Percentiles rank a stretch among this genome's conserved stretches.
These are phyloP conservation scores for Drosophila fungiperda DNA, from an alignment of 2,888 invertebrate species.

Conservation along the genomic window DNA sequence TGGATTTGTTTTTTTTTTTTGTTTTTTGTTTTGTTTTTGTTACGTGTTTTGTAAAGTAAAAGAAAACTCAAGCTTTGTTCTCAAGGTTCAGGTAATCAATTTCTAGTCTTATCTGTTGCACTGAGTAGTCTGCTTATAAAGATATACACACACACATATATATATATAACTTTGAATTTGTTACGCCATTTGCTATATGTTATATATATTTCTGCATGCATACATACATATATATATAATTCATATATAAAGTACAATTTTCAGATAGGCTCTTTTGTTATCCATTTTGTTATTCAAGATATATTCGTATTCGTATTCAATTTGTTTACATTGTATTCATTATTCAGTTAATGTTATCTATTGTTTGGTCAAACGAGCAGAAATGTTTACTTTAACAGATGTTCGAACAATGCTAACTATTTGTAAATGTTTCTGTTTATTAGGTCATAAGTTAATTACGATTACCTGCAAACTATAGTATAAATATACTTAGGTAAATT, in stretches of 20 bases:
- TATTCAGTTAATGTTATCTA: slow-evolving; percentile 7
- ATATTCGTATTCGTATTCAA: slow-evolving; percentile 6
- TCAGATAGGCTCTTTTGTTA: slow-evolving; percentile 43
- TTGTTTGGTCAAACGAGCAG: slow-evolving; percentile 49
- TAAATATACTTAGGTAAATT: slow-evolving; percentile 59
- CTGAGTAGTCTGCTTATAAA: slow-evolving; percentile 76
- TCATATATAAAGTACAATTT: slow-evolving; percentile 56
- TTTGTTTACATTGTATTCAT: neutral
- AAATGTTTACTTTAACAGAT: slow-evolving; percentile 51
- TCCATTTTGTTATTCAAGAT: neutral
- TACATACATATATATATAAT: slow-evolving; percentile 9
- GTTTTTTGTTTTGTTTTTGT: slow-evolving; percentile 31
- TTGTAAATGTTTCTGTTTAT: slow-evolving; percentile 25
- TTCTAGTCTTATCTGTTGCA: slow-evolving; percentile 79
- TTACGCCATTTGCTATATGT: slow-evolving; percentile 14
- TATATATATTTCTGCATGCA: slow-evolving; percentile 14
- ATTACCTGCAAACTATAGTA: slow-evolving; percentile 59
- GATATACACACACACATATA: slow-evolving; percentile 34
- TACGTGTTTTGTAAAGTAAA: slow-evolving; percentile 61
- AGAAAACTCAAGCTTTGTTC: slow-evolving; percentile 77
- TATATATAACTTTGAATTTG: slow-evolving; percentile 39
- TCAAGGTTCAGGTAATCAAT: slow-evolving; percentile 79
- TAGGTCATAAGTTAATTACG: slow-evolving; percentile 43
- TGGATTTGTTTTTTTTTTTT: neutral
- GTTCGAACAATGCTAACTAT: slow-evolving; percentile 38